Percentiles rank a stretch among this genome's conserved stretches.
phyloP scores from a whole-genome alignment of 2,113 vertebrate species.

The Hiodon alosoides region DNA sequence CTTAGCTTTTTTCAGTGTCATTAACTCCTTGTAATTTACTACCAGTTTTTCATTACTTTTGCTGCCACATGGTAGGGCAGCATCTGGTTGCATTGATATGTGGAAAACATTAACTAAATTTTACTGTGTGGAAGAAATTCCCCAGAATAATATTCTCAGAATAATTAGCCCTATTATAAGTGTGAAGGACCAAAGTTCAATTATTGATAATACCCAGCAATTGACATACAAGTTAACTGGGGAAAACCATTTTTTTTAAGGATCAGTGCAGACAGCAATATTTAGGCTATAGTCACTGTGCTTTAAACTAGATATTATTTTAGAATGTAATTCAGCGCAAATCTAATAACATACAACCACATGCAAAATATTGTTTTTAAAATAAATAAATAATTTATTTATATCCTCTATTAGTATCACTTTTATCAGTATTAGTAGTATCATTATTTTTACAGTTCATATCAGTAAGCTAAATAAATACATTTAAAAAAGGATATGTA shows the following conservation, averaged over 20 bases:
- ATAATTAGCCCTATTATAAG: slow-evolving; percentile 12
- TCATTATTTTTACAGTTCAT: no score
- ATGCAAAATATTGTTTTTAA: background rate
- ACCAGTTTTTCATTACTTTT: background rate
- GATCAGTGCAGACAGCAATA: background rate
- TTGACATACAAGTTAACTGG: slow-evolving; percentile 4
- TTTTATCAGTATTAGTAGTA: no score
- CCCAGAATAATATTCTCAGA: background rate
- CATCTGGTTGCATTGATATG: background rate
- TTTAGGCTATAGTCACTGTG: background rate
- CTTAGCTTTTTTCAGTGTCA: background rate
- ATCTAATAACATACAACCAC: background rate
- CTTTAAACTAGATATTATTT: slow-evolving; percentile 9
- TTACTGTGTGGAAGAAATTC: background rate
- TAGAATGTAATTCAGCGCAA: slow-evolving; percentile 2
- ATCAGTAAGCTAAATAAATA: no score
- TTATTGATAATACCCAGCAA: slow-evolving; percentile 26
- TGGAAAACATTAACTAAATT: background rate
- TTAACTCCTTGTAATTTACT: background rate
- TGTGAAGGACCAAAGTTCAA: slow-evolving; percentile 11
- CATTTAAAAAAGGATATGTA: no score
- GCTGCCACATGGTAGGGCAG: background rate
- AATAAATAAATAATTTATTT: background rate
- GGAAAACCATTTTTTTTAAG: slow-evolving; percentile 13
- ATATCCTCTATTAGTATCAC: no score